A percentile compares a stretch with the other conserved stretches of the same genome.
Conservation (phyloP, 2,113 vertebrate species). For the Taurulus bubalis region DNA sequence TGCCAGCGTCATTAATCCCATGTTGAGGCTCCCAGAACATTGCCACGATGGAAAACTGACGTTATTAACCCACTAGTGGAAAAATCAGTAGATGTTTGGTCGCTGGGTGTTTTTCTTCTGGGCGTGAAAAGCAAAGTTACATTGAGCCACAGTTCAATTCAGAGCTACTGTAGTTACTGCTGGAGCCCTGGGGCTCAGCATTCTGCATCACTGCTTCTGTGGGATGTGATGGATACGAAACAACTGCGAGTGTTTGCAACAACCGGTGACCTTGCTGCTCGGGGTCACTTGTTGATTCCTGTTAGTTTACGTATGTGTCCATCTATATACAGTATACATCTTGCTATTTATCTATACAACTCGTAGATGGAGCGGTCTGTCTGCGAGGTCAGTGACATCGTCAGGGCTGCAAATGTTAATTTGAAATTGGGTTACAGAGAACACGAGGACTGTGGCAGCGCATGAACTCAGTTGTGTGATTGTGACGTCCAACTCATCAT, state of each 20-base stretch:
- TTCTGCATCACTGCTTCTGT: constrained; percentile 64
- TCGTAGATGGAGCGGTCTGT: constrained; percentile 19
- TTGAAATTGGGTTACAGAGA: constrained; percentile 16
- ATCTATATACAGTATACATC: neutral
- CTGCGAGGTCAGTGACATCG: neutral
- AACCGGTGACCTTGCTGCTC: constrained; percentile 24
- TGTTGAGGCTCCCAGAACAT: constrained; percentile 1
- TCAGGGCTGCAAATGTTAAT: constrained; percentile 13
- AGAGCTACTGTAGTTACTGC: constrained; percentile 38
- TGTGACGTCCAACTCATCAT: constrained; percentile 23
- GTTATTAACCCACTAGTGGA: constrained; percentile 68
- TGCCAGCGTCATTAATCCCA: neutral
- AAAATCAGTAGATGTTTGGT: constrained; percentile 75
- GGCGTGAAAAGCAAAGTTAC: constrained; percentile 49
- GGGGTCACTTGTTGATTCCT: constrained; percentile 18
- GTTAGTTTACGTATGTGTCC: neutral
- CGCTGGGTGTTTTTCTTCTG: constrained; percentile 52
- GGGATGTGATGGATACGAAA: constrained; percentile 34
- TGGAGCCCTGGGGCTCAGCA: constrained; percentile 44
- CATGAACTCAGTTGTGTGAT: constrained; percentile 34
- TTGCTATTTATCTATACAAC: neutral
- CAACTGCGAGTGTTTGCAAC: constrained; percentile 22
- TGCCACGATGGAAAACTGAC: constrained; percentile 20
- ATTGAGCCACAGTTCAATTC: constrained; percentile 61
- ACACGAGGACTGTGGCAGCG: constrained; percentile 25